phyloP scores from a whole-genome alignment of 2,113 vertebrate species.

The Labrus mixtus region DNA sequence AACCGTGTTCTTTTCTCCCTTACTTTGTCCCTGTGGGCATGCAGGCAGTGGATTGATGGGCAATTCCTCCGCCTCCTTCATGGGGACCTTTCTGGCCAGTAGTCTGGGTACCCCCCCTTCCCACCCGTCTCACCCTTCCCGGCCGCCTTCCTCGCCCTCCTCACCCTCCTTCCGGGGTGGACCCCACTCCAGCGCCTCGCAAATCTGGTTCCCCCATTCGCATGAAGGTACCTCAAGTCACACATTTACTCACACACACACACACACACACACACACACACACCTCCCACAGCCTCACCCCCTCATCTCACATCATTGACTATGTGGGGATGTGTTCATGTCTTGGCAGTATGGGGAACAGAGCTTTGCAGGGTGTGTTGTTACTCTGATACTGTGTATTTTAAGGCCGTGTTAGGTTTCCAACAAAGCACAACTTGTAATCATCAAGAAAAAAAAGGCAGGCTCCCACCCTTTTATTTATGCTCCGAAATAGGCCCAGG shows the following conservation, averaged over 20 bases:
- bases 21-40: slow-evolving; percentile 56
- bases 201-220: slow-evolving; percentile 98
- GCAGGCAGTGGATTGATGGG: slow-evolving; percentile 95
- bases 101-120: slow-evolving; percentile 90
- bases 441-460: slow-evolving; percentile 31
- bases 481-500: slow-evolving; percentile 58
- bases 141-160: slow-evolving; percentile 89
- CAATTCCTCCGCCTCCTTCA: slow-evolving; percentile 93
- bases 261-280: slow-evolving; percentile 44
- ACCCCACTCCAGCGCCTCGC: slow-evolving; percentile 92
- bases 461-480: slow-evolving; percentile 71
- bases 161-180: slow-evolving; percentile 91
- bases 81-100: slow-evolving; percentile 96
- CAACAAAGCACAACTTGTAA: slow-evolving; percentile 60
- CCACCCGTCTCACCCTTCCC: slow-evolving; percentile 88
- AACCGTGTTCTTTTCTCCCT: slow-evolving; percentile 60
- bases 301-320: slow-evolving; percentile 27
- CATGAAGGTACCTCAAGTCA: slow-evolving; percentile 90
- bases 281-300: slow-evolving; percentile 16
- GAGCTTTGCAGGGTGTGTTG: slow-evolving; percentile 57
- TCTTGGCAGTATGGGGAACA: slow-evolving; percentile 31
- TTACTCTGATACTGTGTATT: slow-evolving; percentile 67
- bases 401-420: slow-evolving; percentile 52
- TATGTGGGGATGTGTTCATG: slow-evolving; percentile 14
- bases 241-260: slow-evolving; percentile 48